Percentiles rank a stretch among this genome's conserved stretches.
These are phyloP conservation scores for Ormyrus nitidulus DNA, from an alignment of 2,888 invertebrate genomes.

Conservation along the genomic window DNA sequence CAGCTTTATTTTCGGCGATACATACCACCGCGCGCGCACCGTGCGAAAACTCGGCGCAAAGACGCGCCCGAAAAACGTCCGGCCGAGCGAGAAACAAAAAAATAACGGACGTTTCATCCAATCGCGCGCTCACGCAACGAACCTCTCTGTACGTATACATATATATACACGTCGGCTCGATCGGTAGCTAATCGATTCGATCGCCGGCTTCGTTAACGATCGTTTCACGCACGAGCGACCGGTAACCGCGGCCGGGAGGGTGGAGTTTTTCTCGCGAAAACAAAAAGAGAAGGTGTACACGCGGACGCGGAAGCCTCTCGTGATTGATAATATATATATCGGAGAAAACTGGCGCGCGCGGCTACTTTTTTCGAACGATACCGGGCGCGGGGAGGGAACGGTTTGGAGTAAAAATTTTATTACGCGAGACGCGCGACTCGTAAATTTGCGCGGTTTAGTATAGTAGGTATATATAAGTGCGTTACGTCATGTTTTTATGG, in stretches of 20 bases:
- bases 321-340: too few species aligned
- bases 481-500: constrained; percentile 26
- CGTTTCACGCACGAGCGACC: constrained; percentile 33
- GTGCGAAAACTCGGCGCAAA: not conserved
- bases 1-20: not conserved
- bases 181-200: constrained; percentile 13
- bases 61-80: constrained; percentile 21
- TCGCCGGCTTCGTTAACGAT: constrained; percentile 27
- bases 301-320: too few species aligned
- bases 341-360: too few species aligned
- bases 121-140: not conserved
- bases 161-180: not conserved
- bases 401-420: constrained; percentile 25
- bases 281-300: too few species aligned
- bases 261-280: too few species aligned
- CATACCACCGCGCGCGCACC: not conserved
- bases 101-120: not conserved
- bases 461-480: not conserved
- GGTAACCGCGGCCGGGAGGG: not conserved
- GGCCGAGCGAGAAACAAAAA: not conserved
- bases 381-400: not conserved
- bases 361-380: too few species aligned
- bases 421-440: constrained; percentile 13
- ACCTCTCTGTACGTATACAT: constrained; percentile 8
- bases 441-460: constrained; percentile 42